Evolutionary conservation across 1,140 invertebrate species (phyloP).

Genomic region (Zaprionus ornatus): DNA sequence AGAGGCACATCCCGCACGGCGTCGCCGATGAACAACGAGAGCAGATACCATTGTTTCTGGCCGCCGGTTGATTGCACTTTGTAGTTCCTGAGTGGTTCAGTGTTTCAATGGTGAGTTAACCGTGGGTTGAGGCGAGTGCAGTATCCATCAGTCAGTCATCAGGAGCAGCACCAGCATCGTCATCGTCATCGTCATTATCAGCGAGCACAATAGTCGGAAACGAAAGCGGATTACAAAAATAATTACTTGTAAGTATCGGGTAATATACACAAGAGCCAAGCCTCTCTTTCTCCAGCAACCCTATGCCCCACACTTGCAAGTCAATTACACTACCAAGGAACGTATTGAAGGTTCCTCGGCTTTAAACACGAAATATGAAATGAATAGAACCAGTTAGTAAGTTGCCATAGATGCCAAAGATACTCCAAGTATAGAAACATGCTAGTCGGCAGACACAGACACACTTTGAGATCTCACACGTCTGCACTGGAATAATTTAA

Average conservation of each 20-base stretch:
- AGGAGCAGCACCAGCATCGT: slow-evolving; percentile 14
- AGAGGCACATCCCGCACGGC: slow-evolving; percentile 90
- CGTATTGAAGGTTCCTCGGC: background rate
- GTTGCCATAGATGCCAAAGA: background rate
- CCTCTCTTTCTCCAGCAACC: background rate
- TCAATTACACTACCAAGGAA: slow-evolving; percentile 39
- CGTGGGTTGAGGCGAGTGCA: background rate
- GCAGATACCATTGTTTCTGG: slow-evolving; percentile 91
- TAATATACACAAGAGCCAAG: slow-evolving; percentile 49
- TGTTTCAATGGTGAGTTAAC: background rate
- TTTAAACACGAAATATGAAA: background rate
- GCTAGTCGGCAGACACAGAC: background rate
- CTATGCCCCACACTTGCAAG: slow-evolving; percentile 16
- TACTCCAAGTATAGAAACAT: background rate
- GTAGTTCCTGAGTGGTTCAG: slow-evolving; percentile 87
- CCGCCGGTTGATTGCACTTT: slow-evolving; percentile 87
- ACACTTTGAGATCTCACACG: slow-evolving; percentile 57
- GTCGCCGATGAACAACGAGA: slow-evolving; percentile 92
- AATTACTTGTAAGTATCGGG: slow-evolving; percentile 81
- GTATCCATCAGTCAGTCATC: slow-evolving; percentile 33
- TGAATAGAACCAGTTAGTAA: background rate
- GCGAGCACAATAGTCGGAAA: slow-evolving; percentile 47
- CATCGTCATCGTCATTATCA: slow-evolving; percentile 2
- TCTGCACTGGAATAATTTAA: slow-evolving; percentile 76
- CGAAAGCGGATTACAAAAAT: slow-evolving; percentile 81